A percentile compares a stretch with the other conserved stretches of the same genome.
Conservation (phyloP, 1,140 invertebrate genomes). For the Euglossa dilemma region DNA sequence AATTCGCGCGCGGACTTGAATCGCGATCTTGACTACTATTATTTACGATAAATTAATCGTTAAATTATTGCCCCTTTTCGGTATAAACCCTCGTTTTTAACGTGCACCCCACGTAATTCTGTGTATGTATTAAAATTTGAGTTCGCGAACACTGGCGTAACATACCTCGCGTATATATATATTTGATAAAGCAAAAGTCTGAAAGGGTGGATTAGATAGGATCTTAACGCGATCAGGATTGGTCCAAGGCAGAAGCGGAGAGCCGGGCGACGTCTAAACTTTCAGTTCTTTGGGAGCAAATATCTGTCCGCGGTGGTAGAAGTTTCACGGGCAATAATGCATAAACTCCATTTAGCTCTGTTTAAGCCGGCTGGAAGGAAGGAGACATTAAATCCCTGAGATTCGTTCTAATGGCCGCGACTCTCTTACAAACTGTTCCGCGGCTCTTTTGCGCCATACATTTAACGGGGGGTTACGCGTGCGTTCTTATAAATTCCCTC, state of each 20-base stretch:
- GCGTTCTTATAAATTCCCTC: constrained; percentile 78
- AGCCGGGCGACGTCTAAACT: neutral
- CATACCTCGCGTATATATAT: neutral
- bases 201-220: neutral
- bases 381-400: constrained; percentile 80
- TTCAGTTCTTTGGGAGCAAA: constrained; percentile 15
- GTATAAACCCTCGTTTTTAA: too few relatives aligned
- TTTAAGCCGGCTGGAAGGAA: constrained; percentile 64
- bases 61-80: too few relatives aligned
- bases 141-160: too few relatives aligned
- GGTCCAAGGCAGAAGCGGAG: neutral
- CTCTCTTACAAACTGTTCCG: constrained; percentile 81
- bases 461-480: constrained; percentile 63
- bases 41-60: too few relatives aligned
- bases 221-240: neutral
- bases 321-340: constrained; percentile 61
- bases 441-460: constrained; percentile 55
- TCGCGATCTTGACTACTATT: too few relatives aligned
- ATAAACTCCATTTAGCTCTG: constrained; percentile 67
- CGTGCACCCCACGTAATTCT: too few relatives aligned
- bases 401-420: constrained; percentile 82
- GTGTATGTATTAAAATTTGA: too few relatives aligned
- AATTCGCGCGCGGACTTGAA: too few relatives aligned
- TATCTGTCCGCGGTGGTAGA: constrained; percentile 38
- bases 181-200: neutral